A percentile compares a stretch with the other conserved stretches of the same genome.
These are phyloP conservation scores for Megaceryle alcyon DNA, from an alignment of 2,797 vertebrate genomes.

Conservation along the genomic window DNA sequence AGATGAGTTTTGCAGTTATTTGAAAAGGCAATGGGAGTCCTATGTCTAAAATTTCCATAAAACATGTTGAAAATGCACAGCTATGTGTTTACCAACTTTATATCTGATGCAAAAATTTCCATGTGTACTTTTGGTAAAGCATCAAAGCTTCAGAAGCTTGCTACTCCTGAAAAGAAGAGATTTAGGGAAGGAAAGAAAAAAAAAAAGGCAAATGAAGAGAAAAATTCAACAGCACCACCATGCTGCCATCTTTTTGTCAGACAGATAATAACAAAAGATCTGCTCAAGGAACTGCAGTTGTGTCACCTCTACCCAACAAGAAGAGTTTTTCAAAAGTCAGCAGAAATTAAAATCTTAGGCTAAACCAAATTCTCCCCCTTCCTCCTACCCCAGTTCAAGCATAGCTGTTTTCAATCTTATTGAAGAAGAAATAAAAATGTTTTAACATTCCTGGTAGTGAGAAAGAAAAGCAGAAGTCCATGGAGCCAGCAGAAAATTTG, in stretches of 20 bases:
- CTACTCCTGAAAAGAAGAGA: not conserved
- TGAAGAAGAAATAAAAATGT: not conserved
- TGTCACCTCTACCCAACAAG: not conserved
- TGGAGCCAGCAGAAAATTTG: not conserved
- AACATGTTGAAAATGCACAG: not conserved
- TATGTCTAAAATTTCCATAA: not conserved
- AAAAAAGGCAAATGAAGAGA: not conserved
- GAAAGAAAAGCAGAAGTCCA: not conserved
- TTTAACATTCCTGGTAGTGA: not conserved
- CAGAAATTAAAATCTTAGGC: not conserved
- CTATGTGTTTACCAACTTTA: not conserved
- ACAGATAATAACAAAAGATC: not conserved
- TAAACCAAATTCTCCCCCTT: not conserved
- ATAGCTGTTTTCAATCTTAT: not conserved
- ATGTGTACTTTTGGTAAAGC: not conserved
- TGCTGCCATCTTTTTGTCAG: constrained; percentile 57
- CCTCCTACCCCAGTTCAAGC: not conserved
- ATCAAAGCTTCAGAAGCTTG: not conserved
- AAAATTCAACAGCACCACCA: constrained; percentile 63
- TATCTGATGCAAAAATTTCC: not conserved
- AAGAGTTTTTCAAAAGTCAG: not conserved
- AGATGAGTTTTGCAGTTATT: not conserved
- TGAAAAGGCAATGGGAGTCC: not conserved
- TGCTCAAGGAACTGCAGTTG: not conserved
- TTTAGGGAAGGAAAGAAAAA: not conserved